Base-by-base conservation (phyloP, 2,888 invertebrate genomes). In the Morinoia aosen region DNA sequence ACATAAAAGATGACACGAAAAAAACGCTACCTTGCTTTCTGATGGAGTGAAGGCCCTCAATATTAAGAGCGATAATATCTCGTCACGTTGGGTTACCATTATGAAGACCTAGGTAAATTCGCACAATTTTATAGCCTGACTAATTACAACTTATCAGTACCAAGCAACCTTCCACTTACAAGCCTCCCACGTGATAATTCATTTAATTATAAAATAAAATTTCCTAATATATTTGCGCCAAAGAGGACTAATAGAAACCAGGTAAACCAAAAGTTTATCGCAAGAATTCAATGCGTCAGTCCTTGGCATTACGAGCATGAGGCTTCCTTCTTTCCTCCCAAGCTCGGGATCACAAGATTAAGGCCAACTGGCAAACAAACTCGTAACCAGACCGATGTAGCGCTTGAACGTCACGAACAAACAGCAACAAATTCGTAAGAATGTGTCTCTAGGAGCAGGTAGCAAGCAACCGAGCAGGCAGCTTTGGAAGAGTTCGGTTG, bases 291-390 rank as follows among this genome's bases (percentile, higher is more conserved):
- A 76, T 76, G 76, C 76, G 16, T 76, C 25, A 76, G 76, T 76
- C 76, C 76, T 16, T 76, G 76, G 76, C 76, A 76, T 76, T 76
- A 76, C 25, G 40, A 39, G 90, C 39, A 40, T 0, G 40, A 90
- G 90, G 14, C 40, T 90, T 40, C 90, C 40, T 39, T 40, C 40
- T 90, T 90, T 40, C 90, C 12, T 33, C 33, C 40, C 16, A 48
- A 90, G 90, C 90, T 48, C 48, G 90, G 90, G 90, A 48, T 90
- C 90, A 14, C 90, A 90, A 48, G 90, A 90, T 90, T 90, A 90
- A 90, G 90, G 48, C 90, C 90, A 90, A 90, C 39, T 48, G 14
- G 16, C 48, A 90, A 90, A 90, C 90, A 90, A 90, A 90, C 48
- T 90, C 90, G 90, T 48, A 90, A 40, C 48, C 5, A 12, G 90